Base-by-base conservation (phyloP, 1,140 invertebrate species). In the Brachionus sp. region DNA sequence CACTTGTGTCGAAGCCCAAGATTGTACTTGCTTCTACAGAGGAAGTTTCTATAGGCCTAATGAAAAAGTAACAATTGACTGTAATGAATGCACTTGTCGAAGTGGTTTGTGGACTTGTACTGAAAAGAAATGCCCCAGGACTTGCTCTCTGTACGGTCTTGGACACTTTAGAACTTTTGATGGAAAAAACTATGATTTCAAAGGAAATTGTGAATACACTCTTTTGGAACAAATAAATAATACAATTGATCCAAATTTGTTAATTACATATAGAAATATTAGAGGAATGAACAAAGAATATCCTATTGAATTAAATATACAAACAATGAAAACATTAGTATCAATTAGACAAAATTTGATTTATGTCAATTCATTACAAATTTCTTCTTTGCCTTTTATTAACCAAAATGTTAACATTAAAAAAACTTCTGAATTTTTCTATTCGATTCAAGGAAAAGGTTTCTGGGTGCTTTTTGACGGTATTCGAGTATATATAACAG, bases 401-500 rank as follows among this genome's bases (percentile, higher is more conserved):
- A 66, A 80, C 50, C 6, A n/a, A 3, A 50, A 80, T 33, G 7
- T 80, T 13, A 62, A 16, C 19, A 13, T 80, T 16, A 42, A 57
- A 19, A 57, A 66, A 23, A 39, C 50, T 1, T 80, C 77, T 10
- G 77, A 80, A 7, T 80, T 62, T 80, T 80, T 66, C 35, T 68
- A 70, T 6, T 33, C 82, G 6, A 77, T 85, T 23, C 37, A 68
- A 50, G 84, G 80, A 39, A 73, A 68, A 25, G 84, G 82, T 3
- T 84, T 84, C 50, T 50, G 35, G n/a, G 66, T 86, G 13, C 19
- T 84, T 23, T 85, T 83, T 75, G 84, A 85, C 46, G 77, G 68
- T 16, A 77, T 93, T 0, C 89, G 93, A 53, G 92, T 93, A 3
- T 94, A 95, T 85, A 91, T 96, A 16, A 93, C 94, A 85, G 93